These are phyloP conservation scores for Aricia artaxerxes DNA, from an alignment of 2,888 invertebrate species.

Conservation along the genomic window DNA sequence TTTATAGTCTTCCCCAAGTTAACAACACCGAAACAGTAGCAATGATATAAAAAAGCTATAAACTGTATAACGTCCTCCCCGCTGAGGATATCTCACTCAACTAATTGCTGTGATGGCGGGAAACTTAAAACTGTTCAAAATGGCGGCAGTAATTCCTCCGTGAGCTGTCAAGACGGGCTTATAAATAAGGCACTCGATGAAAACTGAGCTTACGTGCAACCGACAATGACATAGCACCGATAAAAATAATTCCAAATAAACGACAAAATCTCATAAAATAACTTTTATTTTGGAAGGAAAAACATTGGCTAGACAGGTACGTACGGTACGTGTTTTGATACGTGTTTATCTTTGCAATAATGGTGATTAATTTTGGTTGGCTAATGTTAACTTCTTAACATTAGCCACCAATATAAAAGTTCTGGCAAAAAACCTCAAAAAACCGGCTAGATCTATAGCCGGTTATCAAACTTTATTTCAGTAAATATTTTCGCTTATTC, in stretches of 20 bases:
- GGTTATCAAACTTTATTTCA: too few relatives aligned
- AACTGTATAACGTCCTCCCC: constrained; percentile 64
- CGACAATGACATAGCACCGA: constrained; percentile 58
- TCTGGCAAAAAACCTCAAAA: too few relatives aligned
- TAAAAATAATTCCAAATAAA: constrained; percentile 24
- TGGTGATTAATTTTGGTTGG: too few relatives aligned
- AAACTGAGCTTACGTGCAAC: constrained; percentile 69
- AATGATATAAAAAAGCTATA: constrained; percentile 57
- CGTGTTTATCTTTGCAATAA: too few relatives aligned
- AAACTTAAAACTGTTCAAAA: constrained; percentile 65
- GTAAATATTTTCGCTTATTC: too few relatives aligned
- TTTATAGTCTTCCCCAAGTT: not conserved
- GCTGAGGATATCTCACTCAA: constrained; percentile 78
- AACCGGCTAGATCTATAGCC: too few relatives aligned
- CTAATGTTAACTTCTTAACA: too few relatives aligned
- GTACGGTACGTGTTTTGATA: too few relatives aligned
- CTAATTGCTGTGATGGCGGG: constrained; percentile 77
- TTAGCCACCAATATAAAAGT: too few relatives aligned
- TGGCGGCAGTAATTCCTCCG: constrained; percentile 72
- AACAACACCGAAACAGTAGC: constrained; percentile 41
- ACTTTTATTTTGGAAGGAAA: not conserved
- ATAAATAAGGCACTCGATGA: constrained; percentile 76
- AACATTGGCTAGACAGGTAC: not conserved
- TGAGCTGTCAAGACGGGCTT: constrained; percentile 64
- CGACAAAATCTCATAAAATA: not conserved